phyloP scores from a whole-genome alignment of 2,113 vertebrate species.

The Albula goreensis region DNA sequence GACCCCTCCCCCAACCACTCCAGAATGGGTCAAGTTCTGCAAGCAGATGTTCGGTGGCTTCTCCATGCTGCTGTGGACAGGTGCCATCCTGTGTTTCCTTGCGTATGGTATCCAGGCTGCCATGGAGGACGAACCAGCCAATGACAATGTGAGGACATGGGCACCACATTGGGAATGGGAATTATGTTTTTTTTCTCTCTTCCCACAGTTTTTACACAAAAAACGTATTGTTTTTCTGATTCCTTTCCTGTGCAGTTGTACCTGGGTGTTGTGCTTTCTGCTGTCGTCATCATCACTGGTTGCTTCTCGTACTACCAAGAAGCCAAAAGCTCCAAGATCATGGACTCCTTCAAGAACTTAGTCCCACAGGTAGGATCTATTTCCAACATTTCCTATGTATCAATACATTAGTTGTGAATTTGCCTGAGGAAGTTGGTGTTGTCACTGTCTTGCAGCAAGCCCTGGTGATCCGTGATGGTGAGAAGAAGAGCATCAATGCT shows the following conservation, averaged over 20 bases:
- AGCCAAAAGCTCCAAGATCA: constrained; percentile 97
- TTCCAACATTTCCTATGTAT: background rate
- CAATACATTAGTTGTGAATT: background rate
- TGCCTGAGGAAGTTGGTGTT: background rate
- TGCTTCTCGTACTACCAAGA: constrained; percentile 99
- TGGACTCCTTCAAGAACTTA: constrained; percentile 98
- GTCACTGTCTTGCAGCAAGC: constrained; percentile 79
- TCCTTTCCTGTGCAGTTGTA: constrained; percentile 67
- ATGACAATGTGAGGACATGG: constrained; percentile 83
- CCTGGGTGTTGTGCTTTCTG: constrained; percentile 76
- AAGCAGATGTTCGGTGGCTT: constrained; percentile 89
- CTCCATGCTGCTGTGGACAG: constrained; percentile 94
- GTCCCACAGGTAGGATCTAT: constrained; percentile 84
- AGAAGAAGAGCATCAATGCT: constrained; percentile 90
- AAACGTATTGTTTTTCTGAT: background rate
- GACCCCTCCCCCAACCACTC: constrained; percentile 92
- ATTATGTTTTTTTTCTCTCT: background rate
- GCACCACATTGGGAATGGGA: background rate
- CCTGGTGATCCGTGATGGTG: constrained; percentile 90
- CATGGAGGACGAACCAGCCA: constrained; percentile 79
- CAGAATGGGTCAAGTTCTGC: constrained; percentile 98
- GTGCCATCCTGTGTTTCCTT: constrained; percentile 91
- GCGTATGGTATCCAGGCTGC: constrained; percentile 84
- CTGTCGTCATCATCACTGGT: constrained; percentile 86
- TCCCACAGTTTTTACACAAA: no score